Conservation (phyloP, 2,888 invertebrate species). For the Cinara cedri region DNA sequence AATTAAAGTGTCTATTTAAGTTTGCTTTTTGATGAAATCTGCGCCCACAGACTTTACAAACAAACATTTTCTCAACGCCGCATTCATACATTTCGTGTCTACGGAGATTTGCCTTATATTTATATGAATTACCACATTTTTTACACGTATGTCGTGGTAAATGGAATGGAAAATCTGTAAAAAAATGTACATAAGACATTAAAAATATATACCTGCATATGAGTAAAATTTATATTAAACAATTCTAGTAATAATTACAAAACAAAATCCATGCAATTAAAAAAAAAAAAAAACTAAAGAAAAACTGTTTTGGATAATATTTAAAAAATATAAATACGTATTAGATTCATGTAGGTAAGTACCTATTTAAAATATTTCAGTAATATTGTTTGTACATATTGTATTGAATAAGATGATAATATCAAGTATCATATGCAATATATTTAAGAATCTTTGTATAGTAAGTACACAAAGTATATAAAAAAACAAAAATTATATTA, state of each 20-base stretch:
- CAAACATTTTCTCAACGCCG: conserved; percentile 63
- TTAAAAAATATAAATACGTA: background rate
- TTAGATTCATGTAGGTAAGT: background rate
- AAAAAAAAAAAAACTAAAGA: background rate
- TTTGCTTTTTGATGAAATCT: conserved; percentile 59
- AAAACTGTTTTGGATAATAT: too few relatives aligned
- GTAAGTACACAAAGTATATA: too few relatives aligned
- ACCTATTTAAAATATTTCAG: too few relatives aligned
- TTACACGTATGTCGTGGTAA: conserved; percentile 44
- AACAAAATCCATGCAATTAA: conserved; percentile 29
- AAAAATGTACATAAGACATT: background rate
- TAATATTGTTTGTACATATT: too few relatives aligned
- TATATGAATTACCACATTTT: conserved; percentile 55
- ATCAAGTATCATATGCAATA: too few relatives aligned
- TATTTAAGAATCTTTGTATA: too few relatives aligned
- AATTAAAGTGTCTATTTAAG: conserved; percentile 59
- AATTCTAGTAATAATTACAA: conserved; percentile 4
- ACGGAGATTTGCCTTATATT: conserved; percentile 58
- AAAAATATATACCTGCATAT: background rate
- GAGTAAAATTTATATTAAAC: background rate
- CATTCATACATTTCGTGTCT: conserved; percentile 63
- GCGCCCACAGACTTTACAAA: conserved; percentile 62
- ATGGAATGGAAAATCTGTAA: conserved; percentile 31
- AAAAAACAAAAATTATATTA: too few relatives aligned
- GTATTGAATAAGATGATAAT: too few relatives aligned